Conservation (phyloP, 2,888 invertebrate species). For the Mycalesis mineus region DNA sequence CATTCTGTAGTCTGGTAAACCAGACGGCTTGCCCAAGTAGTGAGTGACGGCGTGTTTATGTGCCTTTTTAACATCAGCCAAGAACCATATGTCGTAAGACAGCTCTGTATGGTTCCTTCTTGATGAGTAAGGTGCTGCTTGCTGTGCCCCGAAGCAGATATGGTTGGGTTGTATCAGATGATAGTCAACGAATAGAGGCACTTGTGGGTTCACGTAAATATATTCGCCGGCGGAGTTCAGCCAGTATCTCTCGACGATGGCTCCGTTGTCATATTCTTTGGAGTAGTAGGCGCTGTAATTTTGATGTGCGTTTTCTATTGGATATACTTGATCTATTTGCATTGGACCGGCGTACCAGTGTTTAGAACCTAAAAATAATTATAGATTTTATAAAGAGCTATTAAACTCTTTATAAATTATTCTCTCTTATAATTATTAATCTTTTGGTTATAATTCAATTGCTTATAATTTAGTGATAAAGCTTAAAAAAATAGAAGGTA, state of each 20-base stretch:
- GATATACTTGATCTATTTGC: slow-evolving; percentile 78
- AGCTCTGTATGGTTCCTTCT: slow-evolving; percentile 57
- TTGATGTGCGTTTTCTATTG: slow-evolving; percentile 74
- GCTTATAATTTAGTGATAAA: too few relatives aligned
- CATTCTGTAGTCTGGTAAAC: slow-evolving; percentile 82
- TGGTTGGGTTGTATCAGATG: slow-evolving; percentile 73
- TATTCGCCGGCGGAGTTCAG: slow-evolving; percentile 84
- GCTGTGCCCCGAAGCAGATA: slow-evolving; percentile 78
- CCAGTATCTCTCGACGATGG: slow-evolving; percentile 83
- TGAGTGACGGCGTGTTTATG: slow-evolving; percentile 80
- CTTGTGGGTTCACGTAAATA: slow-evolving; percentile 79
- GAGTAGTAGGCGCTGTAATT: slow-evolving; percentile 76
- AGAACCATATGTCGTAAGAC: slow-evolving; percentile 80
- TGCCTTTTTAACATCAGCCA: slow-evolving; percentile 77
- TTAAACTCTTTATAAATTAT: too few relatives aligned
- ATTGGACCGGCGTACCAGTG: slow-evolving; percentile 86
- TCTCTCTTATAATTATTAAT: too few relatives aligned
- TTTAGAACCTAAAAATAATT: slow-evolving; percentile 45
- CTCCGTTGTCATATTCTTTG: slow-evolving; percentile 73
- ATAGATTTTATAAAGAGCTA: not conserved
- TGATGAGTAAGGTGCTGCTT: slow-evolving; percentile 75
- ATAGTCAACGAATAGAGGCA: slow-evolving; percentile 85
- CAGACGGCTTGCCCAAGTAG: slow-evolving; percentile 80
- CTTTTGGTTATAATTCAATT: too few relatives aligned
- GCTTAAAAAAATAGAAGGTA: too few relatives aligned